Evolutionary conservation across 2,888 invertebrate genomes (phyloP).

Genomic region (Cephonodes hylas): DNA sequence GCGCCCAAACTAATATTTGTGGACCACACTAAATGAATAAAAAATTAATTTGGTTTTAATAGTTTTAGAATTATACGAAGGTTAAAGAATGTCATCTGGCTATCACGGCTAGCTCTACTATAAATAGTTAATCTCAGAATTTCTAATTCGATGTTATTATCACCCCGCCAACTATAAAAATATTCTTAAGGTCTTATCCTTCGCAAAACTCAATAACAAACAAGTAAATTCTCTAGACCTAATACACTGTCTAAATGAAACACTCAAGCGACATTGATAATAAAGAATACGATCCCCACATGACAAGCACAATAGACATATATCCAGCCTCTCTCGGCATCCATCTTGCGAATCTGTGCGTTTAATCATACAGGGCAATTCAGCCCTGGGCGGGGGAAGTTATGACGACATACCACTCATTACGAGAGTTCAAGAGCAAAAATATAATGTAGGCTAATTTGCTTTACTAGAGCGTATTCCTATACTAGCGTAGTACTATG

Average conservation of each 20-base stretch:
- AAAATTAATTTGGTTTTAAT: too few species aligned
- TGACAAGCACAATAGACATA: background rate
- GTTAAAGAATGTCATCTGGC: too few species aligned
- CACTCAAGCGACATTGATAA: background rate
- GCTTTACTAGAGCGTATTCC: background rate
- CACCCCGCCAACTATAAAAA: too few species aligned
- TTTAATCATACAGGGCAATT: slow-evolving; percentile 19
- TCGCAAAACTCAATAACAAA: background rate
- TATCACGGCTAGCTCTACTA: too few species aligned
- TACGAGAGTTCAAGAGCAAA: background rate
- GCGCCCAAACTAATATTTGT: too few species aligned
- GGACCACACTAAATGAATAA: too few species aligned
- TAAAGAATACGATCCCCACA: background rate
- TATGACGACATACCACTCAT: background rate
- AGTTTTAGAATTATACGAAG: too few species aligned
- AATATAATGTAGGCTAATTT: background rate
- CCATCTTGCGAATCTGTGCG: slow-evolving; percentile 15
- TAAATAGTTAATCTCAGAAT: too few species aligned
- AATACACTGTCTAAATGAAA: background rate
- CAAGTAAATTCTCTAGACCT: background rate
- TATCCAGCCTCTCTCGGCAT: slow-evolving; percentile 13
- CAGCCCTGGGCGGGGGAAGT: background rate
- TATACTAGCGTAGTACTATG: background rate
- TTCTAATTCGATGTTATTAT: too few species aligned
- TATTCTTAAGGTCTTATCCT: too few species aligned